Conservation (phyloP, 2,797 vertebrate species). For the Chelon auratus region DNA sequence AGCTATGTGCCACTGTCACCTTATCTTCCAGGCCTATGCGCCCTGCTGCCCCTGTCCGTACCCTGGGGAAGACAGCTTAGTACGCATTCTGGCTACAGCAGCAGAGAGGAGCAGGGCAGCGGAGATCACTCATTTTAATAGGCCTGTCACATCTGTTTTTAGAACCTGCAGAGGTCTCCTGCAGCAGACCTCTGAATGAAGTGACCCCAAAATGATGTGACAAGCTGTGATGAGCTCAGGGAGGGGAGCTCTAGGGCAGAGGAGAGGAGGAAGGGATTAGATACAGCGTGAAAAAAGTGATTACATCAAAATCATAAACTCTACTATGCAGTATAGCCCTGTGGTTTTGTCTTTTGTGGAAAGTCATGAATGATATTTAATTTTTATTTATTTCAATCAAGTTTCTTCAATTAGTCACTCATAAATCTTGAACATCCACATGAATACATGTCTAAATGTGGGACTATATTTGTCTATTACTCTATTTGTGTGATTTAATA, state of each 20-base stretch:
- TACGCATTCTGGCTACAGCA: slow-evolving; percentile 68
- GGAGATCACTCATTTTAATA: slow-evolving; percentile 88
- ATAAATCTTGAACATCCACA: no score
- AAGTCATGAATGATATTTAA: neutral
- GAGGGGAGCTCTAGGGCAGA: slow-evolving; percentile 51
- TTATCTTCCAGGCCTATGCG: slow-evolving; percentile 76
- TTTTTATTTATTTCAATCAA: neutral
- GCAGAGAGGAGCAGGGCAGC: slow-evolving; percentile 66
- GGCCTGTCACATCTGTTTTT: slow-evolving; percentile 86
- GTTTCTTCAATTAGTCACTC: no score
- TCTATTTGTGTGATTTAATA: no score
- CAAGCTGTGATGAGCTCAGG: slow-evolving; percentile 77
- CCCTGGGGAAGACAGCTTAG: slow-evolving; percentile 78
- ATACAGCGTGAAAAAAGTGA: slow-evolving; percentile 32
- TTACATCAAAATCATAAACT: slow-evolving; percentile 31
- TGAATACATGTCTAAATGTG: no score
- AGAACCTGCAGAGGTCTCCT: slow-evolving; percentile 76
- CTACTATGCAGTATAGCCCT: neutral
- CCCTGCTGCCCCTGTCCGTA: slow-evolving; percentile 60
- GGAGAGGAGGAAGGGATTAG: slow-evolving; percentile 42
- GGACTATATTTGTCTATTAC: no score
- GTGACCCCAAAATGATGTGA: slow-evolving; percentile 82
- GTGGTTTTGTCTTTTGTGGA: slow-evolving; percentile 2
- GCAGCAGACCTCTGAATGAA: slow-evolving; percentile 75
- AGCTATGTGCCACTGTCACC: slow-evolving; percentile 81